Evolutionary conservation across 92 coral and sea anemone genomes (phyloP).

Genomic region (Epizoanthus rinbou): DNA sequence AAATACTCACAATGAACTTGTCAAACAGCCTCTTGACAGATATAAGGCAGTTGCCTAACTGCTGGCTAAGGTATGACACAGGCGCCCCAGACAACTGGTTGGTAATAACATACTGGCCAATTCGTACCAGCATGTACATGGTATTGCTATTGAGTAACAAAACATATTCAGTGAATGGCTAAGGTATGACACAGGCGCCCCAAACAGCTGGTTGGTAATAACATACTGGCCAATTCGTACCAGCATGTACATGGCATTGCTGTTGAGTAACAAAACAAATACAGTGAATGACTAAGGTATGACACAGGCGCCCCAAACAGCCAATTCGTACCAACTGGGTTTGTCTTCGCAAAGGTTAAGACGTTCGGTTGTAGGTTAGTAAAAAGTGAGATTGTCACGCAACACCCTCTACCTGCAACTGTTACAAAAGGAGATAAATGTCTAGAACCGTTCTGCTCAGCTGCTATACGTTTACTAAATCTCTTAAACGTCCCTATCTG

Average conservation of each 20-base stretch:
- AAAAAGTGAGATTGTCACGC: too few species aligned
- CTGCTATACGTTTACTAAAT: too few species aligned
- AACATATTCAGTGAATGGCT: slow-evolving; percentile 59
- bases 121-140: slow-evolving; percentile 98
- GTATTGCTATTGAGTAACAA: slow-evolving; percentile 71
- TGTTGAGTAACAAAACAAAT: slow-evolving; percentile 26
- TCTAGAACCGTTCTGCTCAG: too few species aligned
- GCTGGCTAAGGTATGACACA: slow-evolving; percentile 96
- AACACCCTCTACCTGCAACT: too few species aligned
- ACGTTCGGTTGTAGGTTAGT: too few species aligned
- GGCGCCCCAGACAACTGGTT: slow-evolving; percentile 94
- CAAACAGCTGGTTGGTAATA: slow-evolving; percentile 86
- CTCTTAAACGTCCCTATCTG: too few species aligned
- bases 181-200: slow-evolving; percentile 95
- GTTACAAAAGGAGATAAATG: too few species aligned
- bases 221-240: slow-evolving; percentile 98
- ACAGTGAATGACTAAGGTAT: neutral
- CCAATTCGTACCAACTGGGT: slow-evolving; percentile 44
- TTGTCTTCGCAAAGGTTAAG: too few species aligned
- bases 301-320: slow-evolving; percentile 50
- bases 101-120: slow-evolving; percentile 95
- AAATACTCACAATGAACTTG: slow-evolving; percentile 91
- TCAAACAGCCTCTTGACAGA: slow-evolving; percentile 94
- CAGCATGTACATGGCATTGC: slow-evolving; percentile 98
- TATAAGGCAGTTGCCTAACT: slow-evolving; percentile 94